Evolutionary conservation across 92 coral and sea anemone species (phyloP), one percentile per base, ranked within the genome.

Genomic region (Blastomussa wellsi): DNA sequence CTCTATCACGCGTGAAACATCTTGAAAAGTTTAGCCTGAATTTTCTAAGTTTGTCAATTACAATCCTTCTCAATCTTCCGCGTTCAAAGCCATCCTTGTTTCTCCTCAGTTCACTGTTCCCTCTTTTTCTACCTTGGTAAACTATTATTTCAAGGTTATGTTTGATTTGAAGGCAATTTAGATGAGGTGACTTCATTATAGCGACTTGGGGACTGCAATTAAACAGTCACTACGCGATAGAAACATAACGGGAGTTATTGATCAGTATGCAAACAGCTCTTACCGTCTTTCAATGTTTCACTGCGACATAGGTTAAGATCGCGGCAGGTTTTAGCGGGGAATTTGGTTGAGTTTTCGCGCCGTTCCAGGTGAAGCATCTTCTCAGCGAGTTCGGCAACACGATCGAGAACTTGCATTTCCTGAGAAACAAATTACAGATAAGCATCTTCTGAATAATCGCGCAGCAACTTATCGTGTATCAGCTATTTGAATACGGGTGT

Each of bases 311-410:
- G 64, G 64, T 89, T 78, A 41, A 94, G 92, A 71, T 84, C 94
- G 70, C 90, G 88, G 82, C 98, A 94, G n/a, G 98, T 90, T 76
- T 92, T 90, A 49, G 98, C 95, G 33, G 98, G 98, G 87, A 78
- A 90, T 57, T 26, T 0, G 49, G 82, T 76, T 62, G 87, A 71
- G 64, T 94, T 94, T 74, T 84, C 82, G 31, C 95, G 93, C 70
- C 82, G 90, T 75, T 92, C 95, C 76, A 85, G 65, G 14, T 41
- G 48, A 70, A 77, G 87, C 95, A 94, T 88, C 33, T 80, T 79
- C 41, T 83, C 74, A 26, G 83, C 72, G 51, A 92, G 80, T 57
- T 72, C 74, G 57, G 86, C 89, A 71, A 86, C 66, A 73, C 88
- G 86, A 65, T 84, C 83, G 10, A 89, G 77, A 64, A 90, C 67